A percentile compares a stretch with the other conserved stretches of the same genome.
phyloP scores from a whole-genome alignment of 2,113 vertebrate genomes.

The Brachionichthys hirsutus region DNA sequence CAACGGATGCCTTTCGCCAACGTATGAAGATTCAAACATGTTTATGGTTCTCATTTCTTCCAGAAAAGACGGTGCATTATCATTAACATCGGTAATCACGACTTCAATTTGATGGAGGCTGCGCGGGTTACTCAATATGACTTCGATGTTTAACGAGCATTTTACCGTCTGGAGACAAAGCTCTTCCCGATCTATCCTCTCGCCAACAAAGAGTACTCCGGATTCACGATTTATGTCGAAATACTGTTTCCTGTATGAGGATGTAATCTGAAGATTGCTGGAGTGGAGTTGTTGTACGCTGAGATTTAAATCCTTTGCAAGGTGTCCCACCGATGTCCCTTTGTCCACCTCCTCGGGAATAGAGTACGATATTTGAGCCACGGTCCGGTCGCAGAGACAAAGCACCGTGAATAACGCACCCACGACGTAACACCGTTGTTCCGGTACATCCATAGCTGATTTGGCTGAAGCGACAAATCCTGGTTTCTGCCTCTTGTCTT shows the following conservation, averaged over 20 bases:
- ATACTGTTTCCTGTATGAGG: constrained; percentile 55
- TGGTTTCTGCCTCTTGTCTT: not conserved
- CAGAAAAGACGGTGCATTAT: constrained; percentile 71
- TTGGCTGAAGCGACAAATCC: not conserved
- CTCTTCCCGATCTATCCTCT: constrained; percentile 75
- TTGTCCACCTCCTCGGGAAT: constrained; percentile 74
- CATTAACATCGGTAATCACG: constrained; percentile 74
- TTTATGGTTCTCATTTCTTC: constrained; percentile 45
- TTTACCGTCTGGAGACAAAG: constrained; percentile 64
- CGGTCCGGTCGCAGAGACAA: constrained; percentile 61
- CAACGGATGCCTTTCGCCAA: constrained; percentile 64
- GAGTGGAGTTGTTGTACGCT: constrained; percentile 61
- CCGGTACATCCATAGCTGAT: constrained; percentile 50
- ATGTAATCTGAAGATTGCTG: constrained; percentile 61
- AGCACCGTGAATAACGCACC: constrained; percentile 47
- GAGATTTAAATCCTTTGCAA: constrained; percentile 76
- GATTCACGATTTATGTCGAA: constrained; percentile 71
- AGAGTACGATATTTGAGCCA: constrained; percentile 70
- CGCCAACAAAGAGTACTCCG: constrained; percentile 66
- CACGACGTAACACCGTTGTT: constrained; percentile 24
- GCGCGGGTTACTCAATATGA: constrained; percentile 63
- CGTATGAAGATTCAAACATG: constrained; percentile 49
- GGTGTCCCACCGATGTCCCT: constrained; percentile 75
- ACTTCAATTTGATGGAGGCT: constrained; percentile 70
- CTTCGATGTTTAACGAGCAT: constrained; percentile 73